phyloP scores from a whole-genome alignment of 2,888 invertebrate genomes.

The Asteroscopus sphinx region DNA sequence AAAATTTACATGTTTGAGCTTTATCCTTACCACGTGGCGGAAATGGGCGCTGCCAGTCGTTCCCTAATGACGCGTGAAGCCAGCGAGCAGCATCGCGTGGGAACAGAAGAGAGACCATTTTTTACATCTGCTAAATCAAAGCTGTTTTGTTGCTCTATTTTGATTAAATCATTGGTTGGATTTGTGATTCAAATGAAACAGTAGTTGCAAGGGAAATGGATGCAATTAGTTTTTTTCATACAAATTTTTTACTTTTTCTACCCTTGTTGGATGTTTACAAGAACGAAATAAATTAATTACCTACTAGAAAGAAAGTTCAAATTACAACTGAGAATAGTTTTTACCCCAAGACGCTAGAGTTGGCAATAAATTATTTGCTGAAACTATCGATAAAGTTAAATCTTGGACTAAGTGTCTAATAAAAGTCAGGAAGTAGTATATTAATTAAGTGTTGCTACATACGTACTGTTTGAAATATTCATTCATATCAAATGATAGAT shows the following conservation, averaged over 20 bases:
- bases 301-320: too few species aligned
- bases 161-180: constrained; percentile 39
- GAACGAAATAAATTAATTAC: too few species aligned
- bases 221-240: neutral
- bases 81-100: constrained; percentile 77
- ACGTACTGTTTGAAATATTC: constrained; percentile 44
- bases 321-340: too few species aligned
- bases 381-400: neutral
- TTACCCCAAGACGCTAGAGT: too few species aligned
- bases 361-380: neutral
- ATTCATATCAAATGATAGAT: constrained; percentile 50
- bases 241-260: too few species aligned
- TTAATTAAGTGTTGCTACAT: constrained; percentile 20
- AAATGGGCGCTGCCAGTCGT: constrained; percentile 80
- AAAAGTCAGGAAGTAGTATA: constrained; percentile 15
- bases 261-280: too few species aligned
- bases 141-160: constrained; percentile 37
- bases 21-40: constrained; percentile 75
- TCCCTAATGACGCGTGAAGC: constrained; percentile 79
- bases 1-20: constrained; percentile 38
- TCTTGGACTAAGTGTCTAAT: constrained; percentile 7
- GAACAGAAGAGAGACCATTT: constrained; percentile 63
- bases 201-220: neutral
- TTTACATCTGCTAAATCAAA: constrained; percentile 52
- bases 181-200: constrained; percentile 12